A percentile compares a stretch with the other conserved stretches of the same genome.
phyloP scores from a whole-genome alignment of 2,113 vertebrate species.

The Hippocampus guttulatus region DNA sequence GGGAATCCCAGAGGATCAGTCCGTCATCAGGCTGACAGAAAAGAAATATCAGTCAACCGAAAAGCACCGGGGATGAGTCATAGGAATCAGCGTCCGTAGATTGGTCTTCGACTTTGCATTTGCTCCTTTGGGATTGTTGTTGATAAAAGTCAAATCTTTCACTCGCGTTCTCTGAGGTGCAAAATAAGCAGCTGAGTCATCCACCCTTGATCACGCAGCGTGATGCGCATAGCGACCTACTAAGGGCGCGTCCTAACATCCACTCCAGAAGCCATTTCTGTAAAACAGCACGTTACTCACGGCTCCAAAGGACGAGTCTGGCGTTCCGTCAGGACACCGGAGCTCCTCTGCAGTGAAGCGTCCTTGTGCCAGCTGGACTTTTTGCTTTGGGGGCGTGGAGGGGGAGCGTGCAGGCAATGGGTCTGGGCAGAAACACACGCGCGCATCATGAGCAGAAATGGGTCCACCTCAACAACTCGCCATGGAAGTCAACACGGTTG shows the following conservation, averaged over 20 bases:
- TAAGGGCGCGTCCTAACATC: background rate
- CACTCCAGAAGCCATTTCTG: background rate
- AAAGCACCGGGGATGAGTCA: slow-evolving; percentile 10
- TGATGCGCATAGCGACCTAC: background rate
- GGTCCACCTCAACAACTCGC: background rate
- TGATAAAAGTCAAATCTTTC: background rate
- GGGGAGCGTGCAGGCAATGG: slow-evolving; percentile 17
- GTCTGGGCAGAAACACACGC: slow-evolving; percentile 40
- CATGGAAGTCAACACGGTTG: background rate
- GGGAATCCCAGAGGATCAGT: slow-evolving; percentile 43
- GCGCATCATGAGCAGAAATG: slow-evolving; percentile 44
- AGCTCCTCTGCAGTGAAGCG: slow-evolving; percentile 36
- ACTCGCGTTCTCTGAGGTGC: background rate
- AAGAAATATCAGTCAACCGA: slow-evolving; percentile 27
- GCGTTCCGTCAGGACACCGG: slow-evolving; percentile 12
- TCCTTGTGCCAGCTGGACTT: slow-evolving; percentile 2
- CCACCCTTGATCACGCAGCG: background rate
- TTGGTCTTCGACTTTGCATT: background rate
- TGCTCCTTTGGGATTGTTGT: no score
- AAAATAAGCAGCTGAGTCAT: slow-evolving; percentile 32
- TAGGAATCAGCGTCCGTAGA: background rate
- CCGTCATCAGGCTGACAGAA: slow-evolving; percentile 14
- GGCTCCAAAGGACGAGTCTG: slow-evolving; percentile 10
- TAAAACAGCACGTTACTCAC: slow-evolving; percentile 37
- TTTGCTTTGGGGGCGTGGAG: slow-evolving; percentile 5